Conservation (phyloP, 1,140 invertebrate genomes). For the Goniozus legneri region DNA sequence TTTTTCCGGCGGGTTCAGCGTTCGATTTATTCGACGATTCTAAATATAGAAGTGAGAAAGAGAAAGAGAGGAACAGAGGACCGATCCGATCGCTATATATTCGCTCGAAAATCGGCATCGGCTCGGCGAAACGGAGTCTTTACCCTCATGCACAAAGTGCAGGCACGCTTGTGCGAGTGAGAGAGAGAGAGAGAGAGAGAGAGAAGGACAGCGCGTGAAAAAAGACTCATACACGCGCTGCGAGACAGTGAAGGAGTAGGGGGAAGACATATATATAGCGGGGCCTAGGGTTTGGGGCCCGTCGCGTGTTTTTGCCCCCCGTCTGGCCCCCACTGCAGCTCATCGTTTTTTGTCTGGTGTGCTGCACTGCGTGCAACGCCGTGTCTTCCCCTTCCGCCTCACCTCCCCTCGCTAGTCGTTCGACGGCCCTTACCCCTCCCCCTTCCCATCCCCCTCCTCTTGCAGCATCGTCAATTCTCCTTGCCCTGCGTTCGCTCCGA, state of each 20-base stretch:
- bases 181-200: not conserved
- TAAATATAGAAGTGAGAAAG: too few relatives aligned
- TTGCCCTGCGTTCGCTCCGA: constrained; percentile 11
- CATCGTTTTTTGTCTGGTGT: constrained; percentile 47
- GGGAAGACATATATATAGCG: not conserved
- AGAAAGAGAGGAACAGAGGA: too few relatives aligned
- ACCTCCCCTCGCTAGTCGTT: too few relatives aligned
- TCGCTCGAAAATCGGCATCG: too few relatives aligned
- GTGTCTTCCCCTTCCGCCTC: constrained; percentile 4
- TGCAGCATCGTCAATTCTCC: not conserved
- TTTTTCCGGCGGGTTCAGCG: too few relatives aligned
- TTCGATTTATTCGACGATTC: too few relatives aligned
- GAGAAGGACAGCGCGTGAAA: not conserved
- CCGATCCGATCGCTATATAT: too few relatives aligned
- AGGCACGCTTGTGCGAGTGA: not conserved
- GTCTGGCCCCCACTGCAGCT: constrained; percentile 43
- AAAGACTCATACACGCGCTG: not conserved
- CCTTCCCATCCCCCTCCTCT: not conserved
- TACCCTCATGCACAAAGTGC: not conserved
- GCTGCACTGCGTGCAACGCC: constrained; percentile 31
- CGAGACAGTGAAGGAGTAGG: not conserved
- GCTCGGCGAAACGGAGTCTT: too few relatives aligned
- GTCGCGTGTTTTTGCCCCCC: constrained; percentile 46
- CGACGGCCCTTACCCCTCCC: too few relatives aligned
- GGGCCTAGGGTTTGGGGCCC: constrained; percentile 38